Evolutionary conservation across 1,140 invertebrate species (phyloP).

Genomic region (Prorops nasuta): DNA sequence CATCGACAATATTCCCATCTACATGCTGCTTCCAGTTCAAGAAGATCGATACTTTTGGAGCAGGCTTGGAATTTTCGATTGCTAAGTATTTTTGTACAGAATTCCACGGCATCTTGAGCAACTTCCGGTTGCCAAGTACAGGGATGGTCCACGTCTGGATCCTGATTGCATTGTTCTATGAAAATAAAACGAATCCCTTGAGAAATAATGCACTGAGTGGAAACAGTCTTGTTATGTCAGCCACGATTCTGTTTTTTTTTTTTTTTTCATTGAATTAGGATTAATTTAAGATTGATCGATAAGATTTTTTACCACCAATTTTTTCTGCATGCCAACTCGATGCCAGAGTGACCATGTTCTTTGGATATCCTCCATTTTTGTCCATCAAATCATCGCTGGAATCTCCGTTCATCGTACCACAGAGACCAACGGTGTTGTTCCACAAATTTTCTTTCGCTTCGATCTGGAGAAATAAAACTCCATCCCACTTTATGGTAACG

Average conservation of each 20-base stretch:
- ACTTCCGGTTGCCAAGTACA: constrained; percentile 49
- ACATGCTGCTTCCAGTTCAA: constrained; percentile 65
- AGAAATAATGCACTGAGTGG: too few species aligned
- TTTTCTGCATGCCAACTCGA: constrained; percentile 67
- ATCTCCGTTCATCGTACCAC: constrained; percentile 74
- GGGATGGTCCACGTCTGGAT: constrained; percentile 54
- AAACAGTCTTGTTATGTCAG: background rate
- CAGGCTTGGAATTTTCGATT: constrained; percentile 67
- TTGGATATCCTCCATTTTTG: constrained; percentile 57
- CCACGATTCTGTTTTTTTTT: background rate
- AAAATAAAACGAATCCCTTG: constrained; percentile 31
- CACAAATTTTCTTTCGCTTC: constrained; percentile 69
- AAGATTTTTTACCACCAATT: constrained; percentile 59
- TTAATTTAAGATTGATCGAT: too few species aligned
- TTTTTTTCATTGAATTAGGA: constrained; percentile 4
- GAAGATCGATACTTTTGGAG: constrained; percentile 60
- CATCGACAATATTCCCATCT: constrained; percentile 79
- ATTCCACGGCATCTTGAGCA: constrained; percentile 57
- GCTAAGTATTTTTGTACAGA: constrained; percentile 64
- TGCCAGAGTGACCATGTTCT: constrained; percentile 59
- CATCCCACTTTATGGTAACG: constrained; percentile 75
- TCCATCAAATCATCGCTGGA: constrained; percentile 68
- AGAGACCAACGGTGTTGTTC: constrained; percentile 78
- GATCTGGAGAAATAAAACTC: constrained; percentile 55
- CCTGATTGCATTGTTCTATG: constrained; percentile 63